Conservation (phyloP, 2,888 invertebrate genomes). For the Xanthia icteritia region DNA sequence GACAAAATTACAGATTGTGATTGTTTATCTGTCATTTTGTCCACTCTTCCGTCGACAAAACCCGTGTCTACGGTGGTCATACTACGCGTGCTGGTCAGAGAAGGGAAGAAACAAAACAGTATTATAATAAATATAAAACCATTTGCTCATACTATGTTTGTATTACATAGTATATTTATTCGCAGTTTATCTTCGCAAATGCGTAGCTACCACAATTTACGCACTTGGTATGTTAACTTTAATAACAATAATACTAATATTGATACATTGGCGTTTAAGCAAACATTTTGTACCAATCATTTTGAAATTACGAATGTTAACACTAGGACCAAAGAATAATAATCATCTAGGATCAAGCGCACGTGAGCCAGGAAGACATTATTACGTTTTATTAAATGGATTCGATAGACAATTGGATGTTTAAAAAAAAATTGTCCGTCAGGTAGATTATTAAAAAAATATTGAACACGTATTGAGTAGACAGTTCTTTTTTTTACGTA, state of each 20-base stretch:
- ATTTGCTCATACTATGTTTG: conserved; percentile 41
- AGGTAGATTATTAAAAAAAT: no score
- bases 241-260: neutral
- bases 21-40: no score
- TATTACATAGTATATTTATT: conserved; percentile 27
- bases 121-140: conserved; percentile 23
- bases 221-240: conserved; percentile 27
- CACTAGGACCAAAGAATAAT: neutral
- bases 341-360: neutral
- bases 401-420: neutral
- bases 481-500: no score
- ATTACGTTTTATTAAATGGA: neutral
- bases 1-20: no score
- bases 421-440: no score
- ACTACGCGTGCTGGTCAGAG: neutral
- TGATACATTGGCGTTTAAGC: neutral
- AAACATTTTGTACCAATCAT: neutral
- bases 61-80: no score
- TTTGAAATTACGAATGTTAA: neutral
- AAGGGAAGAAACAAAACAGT: conserved; percentile 6
- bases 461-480: no score
- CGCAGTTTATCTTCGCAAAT: conserved; percentile 32
- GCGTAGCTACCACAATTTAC: conserved; percentile 53
- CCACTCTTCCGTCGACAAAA: no score
- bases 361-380: neutral